phyloP scores from a whole-genome alignment of 2,797 vertebrate genomes.

The Ispidina picta region DNA sequence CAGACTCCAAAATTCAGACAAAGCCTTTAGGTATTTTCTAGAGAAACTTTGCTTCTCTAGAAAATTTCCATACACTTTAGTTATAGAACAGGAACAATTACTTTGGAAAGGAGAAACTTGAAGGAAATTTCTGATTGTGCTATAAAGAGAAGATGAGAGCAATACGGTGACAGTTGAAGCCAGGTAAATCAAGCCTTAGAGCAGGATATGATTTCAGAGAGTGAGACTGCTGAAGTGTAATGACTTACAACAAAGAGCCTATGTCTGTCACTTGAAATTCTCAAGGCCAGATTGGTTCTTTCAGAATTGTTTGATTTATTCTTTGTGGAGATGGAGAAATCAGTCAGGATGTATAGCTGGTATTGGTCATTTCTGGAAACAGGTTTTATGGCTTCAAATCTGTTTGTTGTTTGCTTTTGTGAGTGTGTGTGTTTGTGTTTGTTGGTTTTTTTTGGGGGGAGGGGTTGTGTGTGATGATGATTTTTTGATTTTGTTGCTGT shows the following conservation, averaged over 20 bases:
- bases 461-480: no score
- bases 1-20: background rate
- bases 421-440: background rate
- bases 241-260: background rate
- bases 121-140: background rate
- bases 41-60: background rate
- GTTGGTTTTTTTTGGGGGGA: no score
- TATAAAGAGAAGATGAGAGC: background rate
- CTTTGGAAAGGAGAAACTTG: background rate
- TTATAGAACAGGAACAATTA: background rate
- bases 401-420: background rate
- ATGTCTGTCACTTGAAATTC: background rate
- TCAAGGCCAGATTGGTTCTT: background rate
- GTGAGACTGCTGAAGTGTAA: fast-evolving
- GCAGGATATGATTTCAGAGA: background rate
- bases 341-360: background rate
- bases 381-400: background rate
- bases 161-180: background rate
- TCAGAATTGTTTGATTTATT: background rate
- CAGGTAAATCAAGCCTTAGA: background rate
- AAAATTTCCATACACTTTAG: background rate
- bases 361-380: background rate
- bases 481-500: no score
- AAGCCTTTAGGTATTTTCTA: background rate
- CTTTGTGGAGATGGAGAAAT: background rate